A percentile compares a stretch with the other conserved stretches of the same genome.
Evolutionary conservation across 2,113 vertebrate genomes (phyloP).

Genomic region (Ciconia maguari): DNA sequence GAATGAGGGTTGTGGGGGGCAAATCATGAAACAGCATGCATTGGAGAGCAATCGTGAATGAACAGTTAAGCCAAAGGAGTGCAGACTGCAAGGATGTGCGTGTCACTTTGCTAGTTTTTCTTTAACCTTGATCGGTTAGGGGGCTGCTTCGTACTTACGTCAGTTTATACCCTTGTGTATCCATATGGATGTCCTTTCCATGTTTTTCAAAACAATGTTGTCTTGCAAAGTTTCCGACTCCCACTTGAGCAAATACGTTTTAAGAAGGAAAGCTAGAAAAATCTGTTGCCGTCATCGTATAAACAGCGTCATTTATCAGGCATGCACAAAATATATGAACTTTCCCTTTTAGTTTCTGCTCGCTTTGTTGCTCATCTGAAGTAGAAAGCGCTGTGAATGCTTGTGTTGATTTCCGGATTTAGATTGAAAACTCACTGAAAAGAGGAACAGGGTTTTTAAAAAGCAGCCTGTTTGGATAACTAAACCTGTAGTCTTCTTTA

Average conservation of each 20-base stretch:
- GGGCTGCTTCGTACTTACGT: background rate
- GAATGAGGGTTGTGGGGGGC: background rate
- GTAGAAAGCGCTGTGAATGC: fast-evolving
- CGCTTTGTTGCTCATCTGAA: background rate
- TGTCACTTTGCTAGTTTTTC: background rate
- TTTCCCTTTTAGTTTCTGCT: background rate
- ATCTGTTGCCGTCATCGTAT: background rate
- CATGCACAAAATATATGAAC: background rate
- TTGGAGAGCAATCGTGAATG: fast-evolving
- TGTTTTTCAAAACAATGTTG: background rate
- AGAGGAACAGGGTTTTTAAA: background rate
- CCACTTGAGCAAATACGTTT: background rate
- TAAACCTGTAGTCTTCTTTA: background rate
- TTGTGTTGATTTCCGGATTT: background rate
- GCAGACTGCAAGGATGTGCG: background rate
- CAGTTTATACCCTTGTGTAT: background rate
- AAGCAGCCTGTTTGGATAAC: background rate
- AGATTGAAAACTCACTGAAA: background rate
- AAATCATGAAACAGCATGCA: background rate
- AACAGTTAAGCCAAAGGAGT: background rate
- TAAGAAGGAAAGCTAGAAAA: background rate
- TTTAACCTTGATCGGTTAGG: fast-evolving
- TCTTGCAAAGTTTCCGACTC: background rate
- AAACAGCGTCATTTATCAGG: background rate
- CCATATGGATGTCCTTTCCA: background rate